These are phyloP conservation scores for Tipula unca DNA, from an alignment of 2,888 invertebrate species.

Conservation along the genomic window DNA sequence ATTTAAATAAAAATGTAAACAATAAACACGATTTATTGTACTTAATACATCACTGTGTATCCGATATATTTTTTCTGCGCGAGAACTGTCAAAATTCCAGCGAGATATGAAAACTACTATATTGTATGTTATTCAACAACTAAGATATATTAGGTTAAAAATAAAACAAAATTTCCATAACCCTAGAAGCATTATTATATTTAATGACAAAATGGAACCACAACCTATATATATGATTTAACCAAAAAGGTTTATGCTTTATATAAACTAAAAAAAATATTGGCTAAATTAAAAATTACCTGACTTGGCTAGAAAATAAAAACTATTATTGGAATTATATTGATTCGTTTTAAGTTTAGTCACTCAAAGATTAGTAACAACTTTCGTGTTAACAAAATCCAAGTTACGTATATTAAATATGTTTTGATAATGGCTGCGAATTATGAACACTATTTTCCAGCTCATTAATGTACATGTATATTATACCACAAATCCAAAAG, in stretches of 20 bases:
- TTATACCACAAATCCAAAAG: neutral
- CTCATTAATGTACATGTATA: neutral
- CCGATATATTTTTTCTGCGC: no score
- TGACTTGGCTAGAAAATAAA: neutral
- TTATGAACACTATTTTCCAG: neutral
- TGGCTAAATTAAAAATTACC: neutral
- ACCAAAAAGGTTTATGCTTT: neutral
- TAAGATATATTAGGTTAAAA: no score
- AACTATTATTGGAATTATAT: neutral
- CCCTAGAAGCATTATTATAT: neutral
- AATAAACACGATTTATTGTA: no score
- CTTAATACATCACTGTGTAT: no score
- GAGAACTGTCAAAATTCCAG: no score
- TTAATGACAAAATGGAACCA: neutral
- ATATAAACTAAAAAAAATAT: neutral
- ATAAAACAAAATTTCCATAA: no score
- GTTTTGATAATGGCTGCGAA: neutral
- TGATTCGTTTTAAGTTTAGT: neutral
- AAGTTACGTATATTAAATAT: neutral
- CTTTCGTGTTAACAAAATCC: neutral
- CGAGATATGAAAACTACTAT: no score
- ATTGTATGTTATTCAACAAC: no score
- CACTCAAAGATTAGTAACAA: neutral
- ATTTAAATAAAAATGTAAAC: no score
- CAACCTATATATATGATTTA: neutral